Percentiles rank a stretch among this genome's conserved stretches.
phyloP scores from a whole-genome alignment of 2,797 vertebrate genomes.

The Glossophaga mutica region DNA sequence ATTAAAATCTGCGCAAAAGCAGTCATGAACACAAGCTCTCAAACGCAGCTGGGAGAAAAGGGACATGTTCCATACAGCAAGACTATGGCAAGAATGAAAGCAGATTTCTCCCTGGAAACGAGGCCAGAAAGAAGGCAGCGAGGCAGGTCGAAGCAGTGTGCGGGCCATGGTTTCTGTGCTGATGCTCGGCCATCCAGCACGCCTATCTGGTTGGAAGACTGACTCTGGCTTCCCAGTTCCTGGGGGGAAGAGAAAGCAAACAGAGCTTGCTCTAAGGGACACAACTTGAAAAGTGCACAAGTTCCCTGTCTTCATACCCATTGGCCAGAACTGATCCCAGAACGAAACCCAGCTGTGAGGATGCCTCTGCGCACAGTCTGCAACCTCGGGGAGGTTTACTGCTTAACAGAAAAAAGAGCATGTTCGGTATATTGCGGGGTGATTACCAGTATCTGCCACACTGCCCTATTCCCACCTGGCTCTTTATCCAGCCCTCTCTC shows the following conservation, averaged over 20 bases:
- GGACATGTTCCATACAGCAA: background rate
- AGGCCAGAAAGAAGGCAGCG: background rate
- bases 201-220: background rate
- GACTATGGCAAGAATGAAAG: background rate
- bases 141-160: too few species aligned
- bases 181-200: too few species aligned
- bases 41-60: background rate
- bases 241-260: background rate
- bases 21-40: background rate
- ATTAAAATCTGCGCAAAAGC: background rate
- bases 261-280: background rate
- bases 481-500: background rate
- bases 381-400: background rate
- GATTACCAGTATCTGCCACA: background rate
- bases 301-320: background rate
- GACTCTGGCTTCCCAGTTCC: background rate
- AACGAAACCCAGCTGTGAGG: background rate
- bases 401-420: background rate
- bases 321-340: background rate
- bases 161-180: background rate
- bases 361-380: background rate
- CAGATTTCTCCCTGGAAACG: background rate
- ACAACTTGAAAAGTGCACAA: background rate
- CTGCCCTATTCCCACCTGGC: background rate
- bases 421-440: accelerated